A percentile compares a stretch with the other conserved stretches of the same genome.
Conservation (phyloP, 2,888 invertebrate genomes). For the Teleogryllus oceanicus region DNA sequence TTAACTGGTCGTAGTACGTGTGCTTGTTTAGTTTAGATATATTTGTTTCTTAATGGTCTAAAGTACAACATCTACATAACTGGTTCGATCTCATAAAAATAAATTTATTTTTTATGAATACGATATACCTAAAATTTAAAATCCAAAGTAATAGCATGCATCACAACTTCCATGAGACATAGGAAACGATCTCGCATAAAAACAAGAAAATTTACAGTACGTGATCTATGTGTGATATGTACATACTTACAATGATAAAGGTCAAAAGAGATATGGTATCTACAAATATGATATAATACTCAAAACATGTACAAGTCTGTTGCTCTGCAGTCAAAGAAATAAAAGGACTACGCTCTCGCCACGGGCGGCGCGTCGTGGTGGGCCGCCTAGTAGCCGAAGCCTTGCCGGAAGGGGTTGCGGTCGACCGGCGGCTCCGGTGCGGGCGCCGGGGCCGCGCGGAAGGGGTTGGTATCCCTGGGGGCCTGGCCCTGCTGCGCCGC, state of each 20-base stretch:
- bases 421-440: conserved; percentile 48
- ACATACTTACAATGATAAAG: conserved; percentile 18
- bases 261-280: background rate
- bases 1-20: background rate
- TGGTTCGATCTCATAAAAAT: conserved; percentile 12
- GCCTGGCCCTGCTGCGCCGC: conserved; percentile 22
- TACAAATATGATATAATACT: conserved; percentile 1
- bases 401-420: conserved; percentile 80
- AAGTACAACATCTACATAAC: background rate
- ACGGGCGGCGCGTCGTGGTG: background rate
- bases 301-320: conserved; percentile 1
- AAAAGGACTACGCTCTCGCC: background rate
- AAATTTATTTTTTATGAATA: conserved; percentile 18
- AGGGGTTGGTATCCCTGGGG: conserved; percentile 48
- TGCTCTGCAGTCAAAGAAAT: background rate
- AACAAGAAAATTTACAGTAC: background rate
- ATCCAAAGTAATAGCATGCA: conserved; percentile 9
- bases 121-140: conserved; percentile 7
- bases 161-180: conserved; percentile 3
- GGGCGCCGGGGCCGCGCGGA: conserved; percentile 51
- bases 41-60: background rate
- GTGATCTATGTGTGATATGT: conserved; percentile 6
- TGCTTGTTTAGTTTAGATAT: background rate
- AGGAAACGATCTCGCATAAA: conserved; percentile 7
- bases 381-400: conserved; percentile 47